phyloP scores from a whole-genome alignment of 2,797 vertebrate species.

The Geotrypetes seraphini region DNA sequence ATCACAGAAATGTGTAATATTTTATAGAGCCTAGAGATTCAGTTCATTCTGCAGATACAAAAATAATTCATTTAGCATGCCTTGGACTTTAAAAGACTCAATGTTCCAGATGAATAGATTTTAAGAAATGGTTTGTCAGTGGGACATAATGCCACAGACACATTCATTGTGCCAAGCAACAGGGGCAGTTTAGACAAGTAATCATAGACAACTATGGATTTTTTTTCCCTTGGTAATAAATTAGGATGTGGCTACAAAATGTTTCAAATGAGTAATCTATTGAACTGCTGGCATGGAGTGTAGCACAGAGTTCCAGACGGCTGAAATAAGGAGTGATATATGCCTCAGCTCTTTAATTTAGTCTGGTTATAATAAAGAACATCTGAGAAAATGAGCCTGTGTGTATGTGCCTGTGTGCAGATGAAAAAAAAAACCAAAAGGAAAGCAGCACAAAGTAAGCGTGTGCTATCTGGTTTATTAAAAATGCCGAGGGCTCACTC shows the following conservation, averaged over 20 bases:
- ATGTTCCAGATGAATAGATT: too few relatives aligned
- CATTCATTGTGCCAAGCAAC: neutral
- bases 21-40: too few relatives aligned
- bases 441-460: too few relatives aligned
- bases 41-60: too few relatives aligned
- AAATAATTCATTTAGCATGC: too few relatives aligned
- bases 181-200: neutral
- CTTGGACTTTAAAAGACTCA: too few relatives aligned
- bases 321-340: slow-evolving; percentile 11
- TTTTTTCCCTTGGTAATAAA: slow-evolving; percentile 16
- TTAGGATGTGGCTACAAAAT: neutral
- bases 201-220: neutral
- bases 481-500: too few relatives aligned
- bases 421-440: too few relatives aligned
- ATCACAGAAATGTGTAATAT: too few relatives aligned
- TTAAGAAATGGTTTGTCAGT: neutral
- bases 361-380: slow-evolving; percentile 15
- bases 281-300: slow-evolving; percentile 2
- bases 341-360: slow-evolving; percentile 4
- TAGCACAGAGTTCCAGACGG: slow-evolving; percentile 14
- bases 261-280: neutral
- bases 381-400: slow-evolving; percentile 6
- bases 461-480: too few relatives aligned
- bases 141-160: neutral
- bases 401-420: too few relatives aligned